phyloP scores from a whole-genome alignment of 2,888 invertebrate species.

The Nebria brevicollis region DNA sequence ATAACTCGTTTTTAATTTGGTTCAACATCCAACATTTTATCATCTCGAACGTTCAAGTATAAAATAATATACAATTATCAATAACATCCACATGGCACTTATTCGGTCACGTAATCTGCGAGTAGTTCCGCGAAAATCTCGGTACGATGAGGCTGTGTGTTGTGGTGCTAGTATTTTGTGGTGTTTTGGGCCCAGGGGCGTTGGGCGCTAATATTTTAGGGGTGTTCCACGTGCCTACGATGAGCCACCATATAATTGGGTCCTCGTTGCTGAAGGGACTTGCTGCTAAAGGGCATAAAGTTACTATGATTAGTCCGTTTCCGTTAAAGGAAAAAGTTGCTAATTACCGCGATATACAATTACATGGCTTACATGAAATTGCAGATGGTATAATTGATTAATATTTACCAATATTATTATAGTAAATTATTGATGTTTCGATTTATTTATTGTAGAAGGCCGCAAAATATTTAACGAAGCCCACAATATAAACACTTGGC shows the following conservation, averaged over 20 bases:
- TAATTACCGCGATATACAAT: conserved; percentile 53
- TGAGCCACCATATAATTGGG: conserved; percentile 53
- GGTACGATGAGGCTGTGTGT: neutral
- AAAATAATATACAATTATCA: neutral
- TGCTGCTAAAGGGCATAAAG: conserved; percentile 66
- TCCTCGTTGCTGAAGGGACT: conserved; percentile 64
- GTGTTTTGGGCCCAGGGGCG: conserved; percentile 14
- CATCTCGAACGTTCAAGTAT: no score
- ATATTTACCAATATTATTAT: no score
- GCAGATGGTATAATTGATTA: neutral
- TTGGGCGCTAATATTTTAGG: conserved; percentile 53
- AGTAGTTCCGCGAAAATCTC: neutral
- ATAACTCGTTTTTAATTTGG: no score
- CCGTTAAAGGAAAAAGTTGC: conserved; percentile 49
- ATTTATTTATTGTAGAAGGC: neutral
- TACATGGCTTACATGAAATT: conserved; percentile 49
- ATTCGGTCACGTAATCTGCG: neutral
- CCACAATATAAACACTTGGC: neutral
- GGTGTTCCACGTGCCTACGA: conserved; percentile 53
- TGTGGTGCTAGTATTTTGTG: conserved; percentile 7
- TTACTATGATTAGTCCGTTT: conserved; percentile 63
- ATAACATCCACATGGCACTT: neutral
- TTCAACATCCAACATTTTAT: no score
- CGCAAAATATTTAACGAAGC: neutral
- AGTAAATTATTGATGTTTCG: neutral